Evolutionary conservation across 2,888 invertebrate species (phyloP), one percentile per base, ranked within the genome.

Genomic region (Craniophora ligustri): DNA sequence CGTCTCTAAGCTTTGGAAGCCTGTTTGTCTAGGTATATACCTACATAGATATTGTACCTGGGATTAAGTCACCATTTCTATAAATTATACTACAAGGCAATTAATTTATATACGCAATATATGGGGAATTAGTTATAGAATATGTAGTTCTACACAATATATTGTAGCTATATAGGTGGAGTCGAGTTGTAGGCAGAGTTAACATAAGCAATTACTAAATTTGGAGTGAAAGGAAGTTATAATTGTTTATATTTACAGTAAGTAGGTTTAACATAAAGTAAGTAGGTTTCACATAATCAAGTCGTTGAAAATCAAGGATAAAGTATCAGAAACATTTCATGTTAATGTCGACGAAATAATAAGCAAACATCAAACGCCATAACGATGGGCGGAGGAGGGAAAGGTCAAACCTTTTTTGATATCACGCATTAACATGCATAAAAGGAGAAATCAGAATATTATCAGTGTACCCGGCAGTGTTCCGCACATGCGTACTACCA

Each of bases 361-460:
- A 66, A 11, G 44, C 72, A 72, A 78, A 80, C 80, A 76, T 81
- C 74, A 81, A 80, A 72, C 50, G 67, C 48, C 63, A 70, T 73
- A 68, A 75, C 70, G 70, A 73, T 72, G 76, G 76, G 73, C 72
- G 80, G 72, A 74, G 71, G 68, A 71, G 74, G 69, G 64, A 77
- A 82, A 82, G 84, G 84, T 81, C 79, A 76, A 73, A 78, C 77
- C 77, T 78, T 84, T 82, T 86, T 84, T 84, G 85, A 84, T 86
- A 85, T 80, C 76, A 69, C 78, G 76, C 85, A 90, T 91, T 89
- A 90, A 81, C 85, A 90, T 91, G 86, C 86, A 88, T 88, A 88
- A 88, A 88, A 82, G 78, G 85, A 86, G 85, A 86, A 89, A 91
- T 91, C 89, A 85, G 87, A 88, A 90, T 88, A 88, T 86, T 86